Conservation (phyloP, 2,113 vertebrate genomes). For the Cynocephalus volans region DNA sequence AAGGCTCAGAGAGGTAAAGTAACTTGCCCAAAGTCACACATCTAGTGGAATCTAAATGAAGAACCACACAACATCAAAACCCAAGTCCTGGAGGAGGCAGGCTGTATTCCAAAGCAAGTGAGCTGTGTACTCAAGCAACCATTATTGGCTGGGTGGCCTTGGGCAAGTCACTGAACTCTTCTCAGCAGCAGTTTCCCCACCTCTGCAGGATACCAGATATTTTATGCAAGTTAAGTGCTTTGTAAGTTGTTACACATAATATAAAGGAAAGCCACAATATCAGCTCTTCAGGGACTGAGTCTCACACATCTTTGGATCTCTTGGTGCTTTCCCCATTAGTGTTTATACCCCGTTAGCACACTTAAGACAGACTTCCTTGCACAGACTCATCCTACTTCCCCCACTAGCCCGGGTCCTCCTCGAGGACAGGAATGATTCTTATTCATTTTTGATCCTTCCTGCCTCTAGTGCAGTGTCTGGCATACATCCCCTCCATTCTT, state of each 20-base stretch:
- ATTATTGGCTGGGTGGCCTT: background rate
- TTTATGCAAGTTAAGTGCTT: background rate
- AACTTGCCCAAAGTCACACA: slow-evolving; percentile 43
- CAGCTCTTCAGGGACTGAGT: background rate
- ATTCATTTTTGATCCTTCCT: slow-evolving; percentile 37
- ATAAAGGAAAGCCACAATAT: background rate
- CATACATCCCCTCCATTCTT: background rate
- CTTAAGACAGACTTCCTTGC: background rate
- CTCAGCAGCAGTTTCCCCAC: background rate
- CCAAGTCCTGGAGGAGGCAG: background rate
- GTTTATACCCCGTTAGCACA: background rate
- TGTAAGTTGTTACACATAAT: background rate
- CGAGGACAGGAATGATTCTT: background rate
- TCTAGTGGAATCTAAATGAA: background rate
- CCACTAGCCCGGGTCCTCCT: background rate
- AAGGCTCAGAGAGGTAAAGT: slow-evolving; percentile 32
- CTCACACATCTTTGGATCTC: background rate
- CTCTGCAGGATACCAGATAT: background rate
- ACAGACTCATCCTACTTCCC: background rate
- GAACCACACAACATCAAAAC: background rate
- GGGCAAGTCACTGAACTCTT: slow-evolving; percentile 17
- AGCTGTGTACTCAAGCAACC: background rate
- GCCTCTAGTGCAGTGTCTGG: background rate
- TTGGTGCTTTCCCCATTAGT: background rate
- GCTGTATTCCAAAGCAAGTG: background rate